A percentile compares a stretch with the other conserved stretches of the same genome.
These are phyloP conservation scores for Lophius piscatorius DNA, from an alignment of 2,113 vertebrate species.

Conservation along the genomic window DNA sequence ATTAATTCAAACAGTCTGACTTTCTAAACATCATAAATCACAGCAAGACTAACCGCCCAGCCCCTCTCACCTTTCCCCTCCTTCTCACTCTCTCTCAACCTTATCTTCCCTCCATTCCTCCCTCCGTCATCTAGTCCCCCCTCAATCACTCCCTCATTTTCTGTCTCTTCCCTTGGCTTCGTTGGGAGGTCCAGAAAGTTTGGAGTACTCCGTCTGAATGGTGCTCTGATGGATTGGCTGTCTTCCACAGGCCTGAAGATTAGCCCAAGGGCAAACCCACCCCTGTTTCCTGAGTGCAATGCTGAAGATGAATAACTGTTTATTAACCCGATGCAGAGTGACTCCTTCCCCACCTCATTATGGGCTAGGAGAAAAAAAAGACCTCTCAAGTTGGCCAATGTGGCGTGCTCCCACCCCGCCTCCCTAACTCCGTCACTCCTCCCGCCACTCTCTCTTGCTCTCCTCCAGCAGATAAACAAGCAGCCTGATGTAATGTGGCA, in stretches of 20 bases:
- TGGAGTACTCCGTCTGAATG: slow-evolving; percentile 55
- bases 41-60: slow-evolving; percentile 27
- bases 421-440: slow-evolving; percentile 34
- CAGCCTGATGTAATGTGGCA: slow-evolving; percentile 70
- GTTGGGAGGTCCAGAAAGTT: slow-evolving; percentile 64
- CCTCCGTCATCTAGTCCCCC: slow-evolving; percentile 50
- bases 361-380: slow-evolving; percentile 1
- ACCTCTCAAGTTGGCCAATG: slow-evolving; percentile 36
- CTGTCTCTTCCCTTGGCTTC: slow-evolving; percentile 27
- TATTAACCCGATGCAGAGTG: slow-evolving; percentile 71
- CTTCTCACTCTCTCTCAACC: slow-evolving; percentile 36
- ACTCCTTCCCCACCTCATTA: slow-evolving; percentile 71
- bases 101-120: slow-evolving; percentile 61
- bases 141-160: slow-evolving; percentile 54
- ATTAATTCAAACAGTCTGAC: slow-evolving; percentile 68
- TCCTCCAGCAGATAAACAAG: slow-evolving; percentile 61
- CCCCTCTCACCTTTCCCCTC: slow-evolving; percentile 57
- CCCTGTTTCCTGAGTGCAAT: slow-evolving; percentile 65
- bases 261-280: slow-evolving; percentile 76
- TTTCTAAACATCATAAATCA: slow-evolving; percentile 79
- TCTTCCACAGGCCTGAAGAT: slow-evolving; percentile 68
- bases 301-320: slow-evolving; percentile 77
- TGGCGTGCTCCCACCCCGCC: background rate
- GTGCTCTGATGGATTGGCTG: slow-evolving; percentile 74
- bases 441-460: slow-evolving; percentile 21